phyloP scores from a whole-genome alignment of 2,113 vertebrate species.

The Orcinus orca region DNA sequence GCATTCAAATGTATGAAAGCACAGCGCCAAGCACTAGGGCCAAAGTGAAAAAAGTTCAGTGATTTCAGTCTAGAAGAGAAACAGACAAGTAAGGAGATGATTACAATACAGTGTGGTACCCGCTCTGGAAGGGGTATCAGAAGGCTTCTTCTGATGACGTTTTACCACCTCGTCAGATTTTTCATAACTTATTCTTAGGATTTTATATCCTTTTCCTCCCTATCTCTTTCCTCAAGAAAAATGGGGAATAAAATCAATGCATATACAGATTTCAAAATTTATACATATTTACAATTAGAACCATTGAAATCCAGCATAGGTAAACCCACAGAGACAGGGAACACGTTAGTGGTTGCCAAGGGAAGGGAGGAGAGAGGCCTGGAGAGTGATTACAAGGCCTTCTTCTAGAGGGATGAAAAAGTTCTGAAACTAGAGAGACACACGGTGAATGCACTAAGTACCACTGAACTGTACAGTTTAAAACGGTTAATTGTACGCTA shows the following conservation, averaged over 20 bases:
- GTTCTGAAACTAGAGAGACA: not conserved
- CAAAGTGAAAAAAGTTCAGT: not conserved
- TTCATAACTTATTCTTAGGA: not conserved
- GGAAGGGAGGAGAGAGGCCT: not conserved
- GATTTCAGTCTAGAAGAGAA: not conserved
- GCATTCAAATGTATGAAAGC: not conserved
- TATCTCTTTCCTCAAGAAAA: not conserved
- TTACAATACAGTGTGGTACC: not conserved
- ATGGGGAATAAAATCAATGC: not conserved
- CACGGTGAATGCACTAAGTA: not conserved
- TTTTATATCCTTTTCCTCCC: not conserved
- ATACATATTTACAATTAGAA: not conserved
- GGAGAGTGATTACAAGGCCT: not conserved
- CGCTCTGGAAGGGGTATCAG: not conserved
- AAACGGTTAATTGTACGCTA: not conserved
- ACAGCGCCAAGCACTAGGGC: not conserved
- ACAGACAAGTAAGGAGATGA: not conserved
- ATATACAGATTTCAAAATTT: not conserved
- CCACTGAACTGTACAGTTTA: not conserved
- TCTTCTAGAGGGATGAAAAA: not conserved
- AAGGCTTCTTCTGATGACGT: not conserved
- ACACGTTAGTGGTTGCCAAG: no score
- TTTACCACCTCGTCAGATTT: not conserved
- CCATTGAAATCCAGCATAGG: not conserved
- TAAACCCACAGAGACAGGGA: not conserved